phyloP scores from a whole-genome alignment of 1,140 invertebrate species.

The Bombus huntii region DNA sequence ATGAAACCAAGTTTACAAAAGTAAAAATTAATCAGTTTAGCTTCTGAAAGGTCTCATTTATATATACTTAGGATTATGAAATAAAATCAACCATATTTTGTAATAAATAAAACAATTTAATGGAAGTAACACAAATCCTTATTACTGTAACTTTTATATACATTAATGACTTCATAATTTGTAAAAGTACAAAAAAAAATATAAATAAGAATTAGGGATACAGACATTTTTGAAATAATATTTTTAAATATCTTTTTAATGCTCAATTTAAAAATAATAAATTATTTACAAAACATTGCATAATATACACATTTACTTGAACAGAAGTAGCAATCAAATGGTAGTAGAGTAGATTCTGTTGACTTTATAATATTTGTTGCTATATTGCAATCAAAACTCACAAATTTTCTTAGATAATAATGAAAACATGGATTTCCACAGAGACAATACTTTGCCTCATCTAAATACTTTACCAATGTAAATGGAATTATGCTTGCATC shows the following conservation, averaged over 20 bases:
- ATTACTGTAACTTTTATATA: background rate
- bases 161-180: background rate
- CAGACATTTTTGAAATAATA: background rate
- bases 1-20: background rate
- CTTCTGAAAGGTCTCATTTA: background rate
- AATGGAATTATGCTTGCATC: slow-evolving; percentile 84
- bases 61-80: background rate
- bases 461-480: slow-evolving; percentile 85
- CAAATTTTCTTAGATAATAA: slow-evolving; percentile 77
- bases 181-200: background rate
- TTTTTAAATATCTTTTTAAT: background rate
- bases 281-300: background rate
- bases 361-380: slow-evolving; percentile 80
- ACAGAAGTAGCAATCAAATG: slow-evolving; percentile 86
- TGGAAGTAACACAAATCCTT: background rate
- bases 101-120: background rate
- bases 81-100: no score
- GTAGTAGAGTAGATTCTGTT: slow-evolving; percentile 75
- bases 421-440: slow-evolving; percentile 85
- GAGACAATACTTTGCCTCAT: slow-evolving; percentile 85
- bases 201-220: background rate
- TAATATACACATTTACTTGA: slow-evolving; percentile 80
- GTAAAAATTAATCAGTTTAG: background rate
- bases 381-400: slow-evolving; percentile 76
- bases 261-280: background rate